Conservation (phyloP, 1,140 invertebrate genomes). For the Dolichoris vasculosae region DNA sequence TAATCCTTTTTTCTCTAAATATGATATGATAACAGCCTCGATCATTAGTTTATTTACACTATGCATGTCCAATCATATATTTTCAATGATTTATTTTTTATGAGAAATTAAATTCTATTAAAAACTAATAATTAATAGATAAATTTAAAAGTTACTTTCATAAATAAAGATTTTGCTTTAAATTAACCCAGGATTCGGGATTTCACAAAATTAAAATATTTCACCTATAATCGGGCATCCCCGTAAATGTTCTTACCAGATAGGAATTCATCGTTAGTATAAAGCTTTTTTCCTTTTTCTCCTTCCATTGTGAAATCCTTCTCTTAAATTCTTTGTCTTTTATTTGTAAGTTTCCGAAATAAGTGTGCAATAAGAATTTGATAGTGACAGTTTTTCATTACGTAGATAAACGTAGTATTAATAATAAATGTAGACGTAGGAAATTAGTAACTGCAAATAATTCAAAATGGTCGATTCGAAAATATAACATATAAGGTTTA, state of each 20-base stretch:
- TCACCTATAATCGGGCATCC: not conserved
- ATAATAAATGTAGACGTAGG: conserved; percentile 22
- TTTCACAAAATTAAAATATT: not conserved
- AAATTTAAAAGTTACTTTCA: no score
- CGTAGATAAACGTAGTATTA: conserved; percentile 28
- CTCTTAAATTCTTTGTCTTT: conserved; percentile 15
- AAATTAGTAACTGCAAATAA: conserved; percentile 47
- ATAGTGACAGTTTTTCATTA: conserved; percentile 44
- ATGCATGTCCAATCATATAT: no score
- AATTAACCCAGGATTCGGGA: not conserved
- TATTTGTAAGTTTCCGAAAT: conserved; percentile 42
- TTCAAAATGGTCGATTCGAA: conserved; percentile 47
- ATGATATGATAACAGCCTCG: not conserved
- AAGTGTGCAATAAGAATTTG: conserved; percentile 64
- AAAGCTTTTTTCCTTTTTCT: not conserved
- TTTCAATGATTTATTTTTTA: not conserved
- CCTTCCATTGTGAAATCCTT: conserved; percentile 8
- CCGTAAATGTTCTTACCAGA: not conserved
- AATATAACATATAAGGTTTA: conserved; percentile 30
- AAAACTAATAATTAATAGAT: not conserved
- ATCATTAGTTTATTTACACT: not conserved
- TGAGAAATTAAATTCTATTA: not conserved
- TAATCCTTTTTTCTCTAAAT: not conserved
- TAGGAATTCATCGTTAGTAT: not conserved
- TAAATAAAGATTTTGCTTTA: no score